Percentiles rank a stretch among this genome's conserved stretches.
Evolutionary conservation across 1,140 invertebrate genomes (phyloP).

Genomic region (Hesperophylax magnus): DNA sequence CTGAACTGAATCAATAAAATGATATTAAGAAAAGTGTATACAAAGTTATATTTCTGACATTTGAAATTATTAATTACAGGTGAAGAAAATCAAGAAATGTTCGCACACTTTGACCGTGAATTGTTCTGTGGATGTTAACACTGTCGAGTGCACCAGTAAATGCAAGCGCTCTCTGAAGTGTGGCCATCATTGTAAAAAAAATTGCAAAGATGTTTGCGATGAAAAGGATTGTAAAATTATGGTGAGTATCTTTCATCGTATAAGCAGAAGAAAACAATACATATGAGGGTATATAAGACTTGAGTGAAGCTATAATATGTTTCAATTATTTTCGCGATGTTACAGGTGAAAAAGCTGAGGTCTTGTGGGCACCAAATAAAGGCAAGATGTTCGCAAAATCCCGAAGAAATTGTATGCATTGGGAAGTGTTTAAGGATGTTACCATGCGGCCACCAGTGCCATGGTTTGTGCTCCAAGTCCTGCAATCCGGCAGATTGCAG

Average conservation of each 20-base stretch:
- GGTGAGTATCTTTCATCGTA: not conserved
- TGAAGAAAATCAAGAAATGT: conserved; percentile 44
- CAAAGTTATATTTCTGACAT: not conserved
- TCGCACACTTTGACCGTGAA: conserved; percentile 24
- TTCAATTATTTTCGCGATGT: too few species aligned
- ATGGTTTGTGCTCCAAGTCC: conserved; percentile 64
- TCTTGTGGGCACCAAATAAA: conserved; percentile 65
- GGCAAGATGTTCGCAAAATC: conserved; percentile 63
- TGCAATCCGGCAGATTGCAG: conserved; percentile 65
- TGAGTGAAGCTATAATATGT: too few species aligned
- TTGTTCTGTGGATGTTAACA: conserved; percentile 34
- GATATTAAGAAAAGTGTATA: not conserved
- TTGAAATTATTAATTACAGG: conserved; percentile 17
- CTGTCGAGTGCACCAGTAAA: conserved; percentile 30
- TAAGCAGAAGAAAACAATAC: too few species aligned
- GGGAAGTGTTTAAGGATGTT: conserved; percentile 62
- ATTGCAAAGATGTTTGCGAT: conserved; percentile 21
- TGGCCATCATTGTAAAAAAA: conserved; percentile 42
- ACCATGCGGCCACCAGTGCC: conserved; percentile 69
- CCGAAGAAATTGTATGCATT: conserved; percentile 62
- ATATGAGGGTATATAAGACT: too few species aligned
- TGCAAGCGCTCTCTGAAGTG: conserved; percentile 31
- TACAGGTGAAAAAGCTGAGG: conserved; percentile 65
- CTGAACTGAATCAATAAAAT: not conserved
- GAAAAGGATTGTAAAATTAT: not conserved